Evolutionary conservation across 2,113 vertebrate genomes (phyloP), one percentile per base, ranked within the genome.

Genomic region (Barbus barbus): DNA sequence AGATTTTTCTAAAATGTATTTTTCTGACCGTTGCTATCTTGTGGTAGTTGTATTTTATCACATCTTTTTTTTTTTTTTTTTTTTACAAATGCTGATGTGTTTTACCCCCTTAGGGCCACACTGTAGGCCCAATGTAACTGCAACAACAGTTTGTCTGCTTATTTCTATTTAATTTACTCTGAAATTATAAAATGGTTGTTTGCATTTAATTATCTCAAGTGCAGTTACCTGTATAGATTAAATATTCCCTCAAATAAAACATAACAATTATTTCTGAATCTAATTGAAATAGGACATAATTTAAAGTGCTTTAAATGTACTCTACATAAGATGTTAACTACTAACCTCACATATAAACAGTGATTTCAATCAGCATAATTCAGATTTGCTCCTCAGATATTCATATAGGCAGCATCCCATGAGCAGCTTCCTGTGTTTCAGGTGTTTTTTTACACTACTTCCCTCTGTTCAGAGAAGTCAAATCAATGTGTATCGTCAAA

Each of bases 401-500:
- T 41, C 13, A 38, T 33, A 33, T 18, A 24, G 13, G 24, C 56
- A 5, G 13, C 4, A 44, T 9, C 20, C 36, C 33, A 41, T 46
- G 67, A 12, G 63, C 9, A 16, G 75, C 56, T 60, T 78, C 28
- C 53, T 79, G 7, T 46, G 36, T 73, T 73, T 63, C 24, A 5
- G n/a, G 58, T 79, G 31, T 26, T 11, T 61, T 79, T 41, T 11
- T 63, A 63, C 28, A 3, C n/a, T 22, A 78, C 53, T 61, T 78
- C 58, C 33, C 75, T 83, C 90, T 95, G 91, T 90, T 90, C 91
- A 91, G 86, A 81, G 82, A 76, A 92, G 84, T 88, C 94, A 95
- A 95, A 96, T 96, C 96, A 95, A 96, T 97, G 92, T 94, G 93
- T 92, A 93, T 91, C 93, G 36, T 87, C 80, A 91, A 91, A 78